Evolutionary conservation across 2,797 vertebrate species (phyloP).

Genomic region (Rhinella marina): DNA sequence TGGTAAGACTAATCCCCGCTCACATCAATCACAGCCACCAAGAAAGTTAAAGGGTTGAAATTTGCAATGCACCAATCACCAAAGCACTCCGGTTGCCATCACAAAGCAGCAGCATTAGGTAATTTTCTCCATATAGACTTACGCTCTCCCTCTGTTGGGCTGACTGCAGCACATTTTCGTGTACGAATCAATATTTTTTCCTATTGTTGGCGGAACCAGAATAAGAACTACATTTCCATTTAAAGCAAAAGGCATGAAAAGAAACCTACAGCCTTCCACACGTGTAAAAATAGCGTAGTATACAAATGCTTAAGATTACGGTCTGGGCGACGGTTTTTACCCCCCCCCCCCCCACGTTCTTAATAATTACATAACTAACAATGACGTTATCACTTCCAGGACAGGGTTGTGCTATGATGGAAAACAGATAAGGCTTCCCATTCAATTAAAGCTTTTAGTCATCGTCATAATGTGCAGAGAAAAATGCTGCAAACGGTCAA

Average conservation of each 20-base stretch:
- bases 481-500: slow-evolving; percentile 43
- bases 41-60: slow-evolving; percentile 49
- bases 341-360: not conserved
- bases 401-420: slow-evolving; percentile 29
- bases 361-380: slow-evolving; percentile 8
- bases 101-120: slow-evolving; percentile 59
- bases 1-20: slow-evolving; percentile 37
- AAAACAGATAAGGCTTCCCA: slow-evolving; percentile 32
- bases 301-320: not conserved
- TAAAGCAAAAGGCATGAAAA: slow-evolving; percentile 2
- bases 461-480: slow-evolving; percentile 12
- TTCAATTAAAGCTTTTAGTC: slow-evolving; percentile 49
- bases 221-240: not conserved
- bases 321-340: not conserved
- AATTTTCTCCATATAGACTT: slow-evolving; percentile 57
- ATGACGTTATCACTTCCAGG: slow-evolving; percentile 42
- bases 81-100: slow-evolving; percentile 44
- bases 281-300: not conserved
- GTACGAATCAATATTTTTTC: slow-evolving; percentile 31
- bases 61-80: slow-evolving; percentile 51
- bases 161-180: slow-evolving; percentile 8
- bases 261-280: not conserved
- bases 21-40: slow-evolving; percentile 54
- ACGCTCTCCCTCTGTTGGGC: slow-evolving; percentile 57
- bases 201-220: not conserved